These are phyloP conservation scores for Anolis sagrei DNA, from an alignment of 2,113 vertebrate species.

Conservation along the genomic window DNA sequence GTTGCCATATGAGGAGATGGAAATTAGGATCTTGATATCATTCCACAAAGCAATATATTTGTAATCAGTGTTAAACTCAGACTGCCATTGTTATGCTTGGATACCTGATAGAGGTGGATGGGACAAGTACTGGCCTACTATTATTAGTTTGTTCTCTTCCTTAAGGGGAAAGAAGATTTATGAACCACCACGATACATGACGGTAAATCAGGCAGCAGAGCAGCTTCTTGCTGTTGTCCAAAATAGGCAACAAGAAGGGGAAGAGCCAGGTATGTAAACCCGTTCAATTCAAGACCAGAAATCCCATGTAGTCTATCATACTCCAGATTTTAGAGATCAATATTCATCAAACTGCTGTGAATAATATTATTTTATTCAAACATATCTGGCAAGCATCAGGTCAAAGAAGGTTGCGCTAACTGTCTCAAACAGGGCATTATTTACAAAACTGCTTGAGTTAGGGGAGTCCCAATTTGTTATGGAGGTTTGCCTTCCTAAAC, in stretches of 20 bases:
- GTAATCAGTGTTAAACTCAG: background rate
- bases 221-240: constrained; percentile 90
- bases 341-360: background rate
- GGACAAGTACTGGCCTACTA: constrained; percentile 14
- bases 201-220: constrained; percentile 86
- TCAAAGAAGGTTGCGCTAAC: background rate
- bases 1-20: too few relatives aligned
- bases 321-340: background rate
- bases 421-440: background rate
- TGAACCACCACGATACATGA: constrained; percentile 93
- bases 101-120: background rate
- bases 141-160: constrained; percentile 21
- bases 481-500: background rate
- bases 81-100: background rate
- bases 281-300: background rate
- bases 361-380: background rate
- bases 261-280: constrained; percentile 82
- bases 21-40: too few relatives aligned
- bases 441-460: background rate
- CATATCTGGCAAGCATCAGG: background rate
- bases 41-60: too few relatives aligned
- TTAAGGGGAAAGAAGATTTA: constrained; percentile 91
- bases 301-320: background rate
- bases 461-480: background rate
- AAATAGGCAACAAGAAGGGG: constrained; percentile 79